Evolutionary conservation across 2,797 vertebrate genomes (phyloP).

Genomic region (Galaxias olidus): DNA sequence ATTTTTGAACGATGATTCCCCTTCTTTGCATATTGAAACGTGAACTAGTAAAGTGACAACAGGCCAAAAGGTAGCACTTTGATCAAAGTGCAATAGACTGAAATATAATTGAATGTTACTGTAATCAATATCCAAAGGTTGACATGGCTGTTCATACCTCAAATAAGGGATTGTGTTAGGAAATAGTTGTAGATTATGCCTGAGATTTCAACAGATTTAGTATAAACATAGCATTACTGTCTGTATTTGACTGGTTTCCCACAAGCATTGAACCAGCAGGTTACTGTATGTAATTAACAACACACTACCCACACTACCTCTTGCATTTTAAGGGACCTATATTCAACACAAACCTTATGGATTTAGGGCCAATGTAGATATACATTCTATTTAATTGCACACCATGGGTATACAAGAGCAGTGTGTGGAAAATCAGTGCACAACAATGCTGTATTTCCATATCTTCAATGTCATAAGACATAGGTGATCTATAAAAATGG

Average conservation of each 20-base stretch:
- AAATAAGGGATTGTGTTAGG: no score
- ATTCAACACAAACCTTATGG: conserved; percentile 24
- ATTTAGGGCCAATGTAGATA: conserved; percentile 32
- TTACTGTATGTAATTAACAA: no score
- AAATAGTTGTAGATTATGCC: neutral
- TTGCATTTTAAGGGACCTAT: conserved; percentile 10
- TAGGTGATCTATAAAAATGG: conserved; percentile 74
- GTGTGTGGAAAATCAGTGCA: conserved; percentile 40
- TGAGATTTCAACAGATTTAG: neutral
- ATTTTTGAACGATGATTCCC: neutral
- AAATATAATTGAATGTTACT: no score
- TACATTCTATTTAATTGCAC: conserved; percentile 43
- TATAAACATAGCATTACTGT: neutral
- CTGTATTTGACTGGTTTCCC: no score
- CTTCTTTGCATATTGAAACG: conserved; percentile 6
- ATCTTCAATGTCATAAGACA: conserved; percentile 55
- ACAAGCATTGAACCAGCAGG: no score
- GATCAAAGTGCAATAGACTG: neutral
- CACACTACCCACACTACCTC: no score
- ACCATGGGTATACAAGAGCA: conserved; percentile 32
- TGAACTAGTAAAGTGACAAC: neutral
- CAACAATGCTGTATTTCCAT: conserved; percentile 61
- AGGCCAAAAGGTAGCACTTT: neutral
- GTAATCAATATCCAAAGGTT: no score
- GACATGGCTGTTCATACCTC: no score